Conservation (phyloP, 2,113 vertebrate species). For the Oncorhynchus kisutch region DNA sequence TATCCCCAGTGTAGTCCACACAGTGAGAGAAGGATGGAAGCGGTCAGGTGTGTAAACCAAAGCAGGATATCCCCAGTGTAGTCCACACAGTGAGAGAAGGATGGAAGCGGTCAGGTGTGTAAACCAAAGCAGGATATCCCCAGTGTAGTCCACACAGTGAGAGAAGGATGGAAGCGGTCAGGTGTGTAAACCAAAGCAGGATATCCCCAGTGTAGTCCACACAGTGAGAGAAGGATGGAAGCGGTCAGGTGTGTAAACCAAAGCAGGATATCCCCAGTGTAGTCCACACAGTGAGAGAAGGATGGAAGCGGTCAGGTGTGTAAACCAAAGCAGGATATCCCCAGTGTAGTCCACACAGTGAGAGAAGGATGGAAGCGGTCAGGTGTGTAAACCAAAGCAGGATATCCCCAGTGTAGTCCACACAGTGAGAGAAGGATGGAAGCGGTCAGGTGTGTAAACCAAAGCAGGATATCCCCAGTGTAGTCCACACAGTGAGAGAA, state of each 20-base stretch:
- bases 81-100: not conserved
- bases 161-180: not conserved
- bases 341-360: not conserved
- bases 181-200: not conserved
- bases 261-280: not conserved
- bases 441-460: not conserved
- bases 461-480: not conserved
- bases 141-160: not conserved
- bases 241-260: not conserved
- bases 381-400: not conserved
- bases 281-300: not conserved
- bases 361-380: not conserved
- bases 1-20: not conserved
- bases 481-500: not conserved
- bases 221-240: not conserved
- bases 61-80: not conserved
- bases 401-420: not conserved
- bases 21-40: not conserved
- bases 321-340: not conserved
- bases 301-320: slow-evolving; percentile 1
- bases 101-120: slow-evolving; percentile 1
- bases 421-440: not conserved
- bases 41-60: not conserved
- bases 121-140: not conserved
- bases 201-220: not conserved